Conservation (phyloP, 2,113 vertebrate genomes). For the Vombatus ursinus region DNA sequence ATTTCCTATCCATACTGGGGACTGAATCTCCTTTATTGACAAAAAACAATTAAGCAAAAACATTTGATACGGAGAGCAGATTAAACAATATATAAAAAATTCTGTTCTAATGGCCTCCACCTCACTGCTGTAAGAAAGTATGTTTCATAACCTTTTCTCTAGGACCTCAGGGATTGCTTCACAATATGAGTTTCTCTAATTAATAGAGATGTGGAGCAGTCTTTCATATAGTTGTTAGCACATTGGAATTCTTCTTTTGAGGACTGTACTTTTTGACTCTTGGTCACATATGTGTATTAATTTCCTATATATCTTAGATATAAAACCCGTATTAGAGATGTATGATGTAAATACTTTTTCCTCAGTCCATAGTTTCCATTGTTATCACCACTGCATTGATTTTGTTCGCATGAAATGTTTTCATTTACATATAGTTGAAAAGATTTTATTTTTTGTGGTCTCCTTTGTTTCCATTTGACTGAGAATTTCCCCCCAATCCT, state of each 20-base stretch:
- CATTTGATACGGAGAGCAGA: not conserved
- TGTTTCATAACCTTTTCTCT: not conserved
- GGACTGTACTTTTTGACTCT: not conserved
- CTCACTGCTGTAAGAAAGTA: not conserved
- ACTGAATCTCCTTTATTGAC: not conserved
- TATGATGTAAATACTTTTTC: not conserved
- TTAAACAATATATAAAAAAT: not conserved
- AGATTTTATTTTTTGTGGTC: not conserved
- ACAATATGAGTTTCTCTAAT: not conserved
- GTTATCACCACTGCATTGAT: not conserved
- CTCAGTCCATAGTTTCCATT: not conserved
- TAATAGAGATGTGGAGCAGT: not conserved
- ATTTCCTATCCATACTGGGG: not conserved
- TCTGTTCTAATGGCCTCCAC: not conserved
- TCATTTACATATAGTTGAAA: not conserved
- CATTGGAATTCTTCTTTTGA: not conserved
- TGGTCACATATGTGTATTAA: not conserved
- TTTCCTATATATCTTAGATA: not conserved
- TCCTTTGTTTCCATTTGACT: not conserved
- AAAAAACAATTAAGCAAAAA: not conserved
- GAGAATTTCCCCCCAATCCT: not conserved
- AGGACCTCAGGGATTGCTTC: not conserved
- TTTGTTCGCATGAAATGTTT: not conserved
- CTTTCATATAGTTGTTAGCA: not conserved
- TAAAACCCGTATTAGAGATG: not conserved